Evolutionary conservation across 2,113 vertebrate genomes (phyloP).

Genomic region (Cygnus atratus): DNA sequence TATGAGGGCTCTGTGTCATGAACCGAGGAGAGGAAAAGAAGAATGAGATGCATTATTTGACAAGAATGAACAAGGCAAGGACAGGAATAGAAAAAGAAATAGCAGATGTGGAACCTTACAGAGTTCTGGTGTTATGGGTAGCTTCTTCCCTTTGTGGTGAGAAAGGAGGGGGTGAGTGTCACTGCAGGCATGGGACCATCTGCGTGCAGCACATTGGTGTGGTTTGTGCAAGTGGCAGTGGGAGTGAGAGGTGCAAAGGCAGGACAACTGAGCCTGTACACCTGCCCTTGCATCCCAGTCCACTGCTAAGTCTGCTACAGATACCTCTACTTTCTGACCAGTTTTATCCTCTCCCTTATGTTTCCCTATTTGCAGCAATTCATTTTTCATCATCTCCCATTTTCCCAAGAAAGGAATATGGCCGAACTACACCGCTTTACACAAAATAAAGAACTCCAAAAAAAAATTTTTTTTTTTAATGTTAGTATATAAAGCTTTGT

Average conservation of each 20-base stretch:
- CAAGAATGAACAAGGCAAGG: background rate
- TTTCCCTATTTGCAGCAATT: background rate
- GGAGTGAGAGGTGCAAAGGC: background rate
- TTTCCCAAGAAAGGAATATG: background rate
- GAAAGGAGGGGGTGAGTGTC: background rate
- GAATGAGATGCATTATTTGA: background rate
- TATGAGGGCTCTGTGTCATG: background rate
- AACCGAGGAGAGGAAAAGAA: background rate
- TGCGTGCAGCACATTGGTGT: accelerated
- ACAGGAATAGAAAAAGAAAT: background rate
- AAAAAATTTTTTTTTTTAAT: background rate
- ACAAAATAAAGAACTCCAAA: background rate
- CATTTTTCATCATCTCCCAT: background rate
- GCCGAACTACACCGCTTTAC: background rate
- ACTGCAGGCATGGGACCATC: accelerated
- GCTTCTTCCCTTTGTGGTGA: background rate
- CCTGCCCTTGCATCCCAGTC: background rate
- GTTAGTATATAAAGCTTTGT: background rate
- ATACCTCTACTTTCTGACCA: background rate
- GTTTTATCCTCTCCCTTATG: background rate
- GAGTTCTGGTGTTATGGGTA: accelerated
- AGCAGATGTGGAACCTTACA: background rate
- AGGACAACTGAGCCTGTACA: background rate
- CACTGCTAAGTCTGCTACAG: background rate
- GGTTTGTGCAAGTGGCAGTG: accelerated